Evolutionary conservation across 2,888 invertebrate genomes (phyloP), one percentile per base, ranked within the genome.

Genomic region (Hedychridium roseum): DNA sequence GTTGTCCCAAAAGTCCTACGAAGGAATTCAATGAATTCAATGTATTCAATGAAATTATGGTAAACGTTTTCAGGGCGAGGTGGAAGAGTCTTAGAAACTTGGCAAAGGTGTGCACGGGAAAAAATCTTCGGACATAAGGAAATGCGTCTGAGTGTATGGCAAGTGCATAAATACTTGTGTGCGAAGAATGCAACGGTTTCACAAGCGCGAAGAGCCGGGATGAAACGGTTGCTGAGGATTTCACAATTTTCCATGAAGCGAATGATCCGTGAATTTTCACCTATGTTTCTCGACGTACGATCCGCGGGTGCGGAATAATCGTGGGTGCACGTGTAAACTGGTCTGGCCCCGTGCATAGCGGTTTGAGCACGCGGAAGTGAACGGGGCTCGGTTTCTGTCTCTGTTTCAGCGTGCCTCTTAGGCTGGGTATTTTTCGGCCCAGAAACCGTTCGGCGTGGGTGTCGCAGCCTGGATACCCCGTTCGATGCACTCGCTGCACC

Each of bases 391-490:
- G 6, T 31, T 12, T 23, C 23, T 23, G 5, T 23, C 23, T 23
- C 23, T 23, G 5, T 59, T 11, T 30, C 9, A 11, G 23, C 48
- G 46, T 53, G 49, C 50, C 58, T 66, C 64, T 50, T 63, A 45
- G 44, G 23, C 39, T 47, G 40, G n/a, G 18, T 6, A 73, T 73
- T 73, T 73, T 73, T 73, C 70, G 71, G 70, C 72, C 73, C 73
- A 73, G 73, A 72, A 73, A 71, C 53, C 47, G 50, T 57, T 64
- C 58, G 48, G 66, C 70, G 73, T 73, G 71, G 72, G 73, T 67
- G 73, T 68, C 59, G n/a, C n/a, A 67, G 70, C 71, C 70, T 73
- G 70, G 71, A 72, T 73, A 71, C 68, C 68, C 65, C 60, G 53
- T 63, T 64, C 62, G 51, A 60, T 57, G 60, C 64, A 52, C 51